Conservation (phyloP, 2,113 vertebrate species). For the Astatotilapia flaviijosephi region DNA sequence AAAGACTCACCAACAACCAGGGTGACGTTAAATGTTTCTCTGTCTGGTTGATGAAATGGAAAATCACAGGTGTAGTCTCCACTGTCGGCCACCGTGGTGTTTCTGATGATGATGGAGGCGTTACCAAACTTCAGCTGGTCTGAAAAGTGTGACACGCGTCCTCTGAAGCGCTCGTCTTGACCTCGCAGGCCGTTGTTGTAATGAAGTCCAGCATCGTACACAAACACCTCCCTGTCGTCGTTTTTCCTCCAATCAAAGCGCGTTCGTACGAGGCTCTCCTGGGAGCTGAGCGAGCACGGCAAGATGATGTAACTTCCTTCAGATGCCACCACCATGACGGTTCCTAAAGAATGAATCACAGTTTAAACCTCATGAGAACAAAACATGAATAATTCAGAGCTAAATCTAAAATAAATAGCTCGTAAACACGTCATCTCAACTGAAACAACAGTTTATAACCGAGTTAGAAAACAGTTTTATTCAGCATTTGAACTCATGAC, state of each 20-base stretch:
- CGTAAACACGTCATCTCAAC: not conserved
- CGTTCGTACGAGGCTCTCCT: rapidly evolving
- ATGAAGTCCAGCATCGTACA: not conserved
- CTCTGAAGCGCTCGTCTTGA: not conserved
- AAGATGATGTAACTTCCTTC: not conserved
- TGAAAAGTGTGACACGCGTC: not conserved
- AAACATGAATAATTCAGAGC: rapidly evolving
- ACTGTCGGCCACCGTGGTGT: not conserved
- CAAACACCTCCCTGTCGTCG: not conserved
- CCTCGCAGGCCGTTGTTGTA: not conserved
- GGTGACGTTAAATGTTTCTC: not conserved
- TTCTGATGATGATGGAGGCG: not conserved
- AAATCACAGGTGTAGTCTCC: not conserved
- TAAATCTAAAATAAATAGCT: rapidly evolving
- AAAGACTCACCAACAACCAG: not conserved
- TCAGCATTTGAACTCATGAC: not conserved
- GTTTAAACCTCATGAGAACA: not conserved
- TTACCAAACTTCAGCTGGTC: not conserved
- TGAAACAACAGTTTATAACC: rapidly evolving
- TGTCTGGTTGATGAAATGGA: rapidly evolving
- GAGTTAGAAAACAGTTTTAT: not conserved
- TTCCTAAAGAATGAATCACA: not conserved
- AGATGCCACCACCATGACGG: not conserved
- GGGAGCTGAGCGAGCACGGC: not conserved
- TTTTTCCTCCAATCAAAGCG: not conserved